Base-by-base conservation (phyloP, 2,888 invertebrate genomes). In the Heteropelma amictum region DNA sequence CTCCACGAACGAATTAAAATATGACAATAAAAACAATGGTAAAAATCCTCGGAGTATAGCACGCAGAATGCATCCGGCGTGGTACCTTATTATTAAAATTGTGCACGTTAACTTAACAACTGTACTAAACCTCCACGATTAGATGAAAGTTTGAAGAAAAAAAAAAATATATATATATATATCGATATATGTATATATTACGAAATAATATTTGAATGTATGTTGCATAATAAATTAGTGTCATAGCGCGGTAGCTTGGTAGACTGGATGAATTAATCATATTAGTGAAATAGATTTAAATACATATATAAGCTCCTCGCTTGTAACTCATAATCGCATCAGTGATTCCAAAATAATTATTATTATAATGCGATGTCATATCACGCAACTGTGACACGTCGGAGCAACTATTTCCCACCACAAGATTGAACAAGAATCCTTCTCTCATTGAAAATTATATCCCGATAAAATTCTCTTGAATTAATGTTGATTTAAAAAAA, bases 31-130 rank as follows among this genome's bases (percentile, higher is more conserved):
- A 42, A 33, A 58, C 28, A 58, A 38, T 54, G 47, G 28, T 23
- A 45, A 30, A 58, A 69, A 28, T 51, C 40, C 58, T 69, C 51
- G 30, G 67, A 65, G 58, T 72, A 53, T 60, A 70, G 78, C 78
- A 79, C 78, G 78, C 78, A 72, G 71, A 75, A 56, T 77, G 78
- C 78, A 79, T 77, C 77, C 71, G 77, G 77, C 78, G 77, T 77
- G 78, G 45, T 77, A 73, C 40, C 49, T 68, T 60, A 26, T 65
- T 58, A 74, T 69, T 74, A 53, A 70, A 70, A 70, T 19, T 69
- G 69, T 74, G 74, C 74, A 74, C 69, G 74, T 70, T 74, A 70
- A 35, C 58, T 54, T 70, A 64, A 47, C 53, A 53, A 74, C 17
- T 63, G 54, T 56, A 19, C 49, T 38, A 53, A 68, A 42, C 56